Evolutionary conservation across 2,113 vertebrate genomes (phyloP).

Genomic region (Macaca mulatta): DNA sequence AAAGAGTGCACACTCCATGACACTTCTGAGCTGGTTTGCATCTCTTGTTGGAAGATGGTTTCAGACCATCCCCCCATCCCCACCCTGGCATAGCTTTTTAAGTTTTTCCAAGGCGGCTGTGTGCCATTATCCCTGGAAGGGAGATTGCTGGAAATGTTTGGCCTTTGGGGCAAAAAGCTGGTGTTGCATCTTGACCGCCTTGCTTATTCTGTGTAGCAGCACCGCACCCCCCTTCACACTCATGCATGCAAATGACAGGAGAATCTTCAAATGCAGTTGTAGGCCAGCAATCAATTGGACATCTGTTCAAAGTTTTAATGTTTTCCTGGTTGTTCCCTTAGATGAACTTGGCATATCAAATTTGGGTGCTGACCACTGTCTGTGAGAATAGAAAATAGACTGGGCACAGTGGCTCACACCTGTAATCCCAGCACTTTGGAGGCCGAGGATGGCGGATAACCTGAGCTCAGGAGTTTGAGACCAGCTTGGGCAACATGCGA

Average conservation of each 20-base stretch:
- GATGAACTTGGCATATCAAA: neutral
- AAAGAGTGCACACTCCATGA: neutral
- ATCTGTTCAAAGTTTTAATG: neutral
- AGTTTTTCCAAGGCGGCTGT: neutral
- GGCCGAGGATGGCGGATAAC: too few species aligned
- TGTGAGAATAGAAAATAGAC: neutral
- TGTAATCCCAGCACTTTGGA: too few species aligned
- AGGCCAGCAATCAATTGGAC: neutral
- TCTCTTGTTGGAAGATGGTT: neutral
- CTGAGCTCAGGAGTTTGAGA: too few species aligned
- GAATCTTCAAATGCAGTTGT: neutral
- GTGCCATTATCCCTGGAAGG: neutral
- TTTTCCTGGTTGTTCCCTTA: neutral
- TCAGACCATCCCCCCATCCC: neutral
- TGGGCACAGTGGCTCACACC: too few species aligned
- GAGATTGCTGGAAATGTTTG: constrained; percentile 8
- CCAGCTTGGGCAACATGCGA: too few species aligned
- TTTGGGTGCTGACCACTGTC: neutral
- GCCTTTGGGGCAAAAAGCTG: constrained; percentile 14
- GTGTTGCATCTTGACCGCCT: neutral
- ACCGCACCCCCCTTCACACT: neutral
- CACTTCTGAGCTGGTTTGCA: neutral
- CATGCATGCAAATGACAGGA: neutral
- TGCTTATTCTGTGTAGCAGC: neutral
- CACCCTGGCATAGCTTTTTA: neutral